A percentile compares a stretch with the other conserved stretches of the same genome.
These are phyloP conservation scores for Frieseomelitta varia DNA, from an alignment of 1,140 invertebrate genomes.

Conservation along the genomic window DNA sequence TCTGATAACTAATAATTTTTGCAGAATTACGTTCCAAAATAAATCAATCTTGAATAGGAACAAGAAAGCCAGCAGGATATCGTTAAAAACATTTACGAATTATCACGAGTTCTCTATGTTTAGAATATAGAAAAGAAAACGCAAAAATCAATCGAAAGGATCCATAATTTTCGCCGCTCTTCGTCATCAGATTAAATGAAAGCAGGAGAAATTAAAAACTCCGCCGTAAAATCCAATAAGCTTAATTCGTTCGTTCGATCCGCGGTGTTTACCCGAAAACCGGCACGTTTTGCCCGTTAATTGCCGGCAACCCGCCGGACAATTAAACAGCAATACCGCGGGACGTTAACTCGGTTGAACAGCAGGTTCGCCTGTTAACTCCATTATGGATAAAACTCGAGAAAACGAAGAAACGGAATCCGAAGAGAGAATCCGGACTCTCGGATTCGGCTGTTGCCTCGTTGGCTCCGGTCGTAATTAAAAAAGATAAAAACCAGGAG, in stretches of 20 bases:
- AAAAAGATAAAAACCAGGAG: slow-evolving; percentile 35
- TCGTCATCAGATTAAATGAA: no score
- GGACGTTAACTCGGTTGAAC: slow-evolving; percentile 9
- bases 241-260: background rate
- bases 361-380: background rate
- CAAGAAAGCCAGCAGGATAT: no score
- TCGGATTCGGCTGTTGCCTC: background rate
- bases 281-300: background rate
- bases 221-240: background rate
- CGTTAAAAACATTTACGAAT: no score
- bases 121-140: no score
- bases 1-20: no score
- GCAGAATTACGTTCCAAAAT: no score
- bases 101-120: no score
- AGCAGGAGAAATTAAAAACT: background rate
- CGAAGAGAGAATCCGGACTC: background rate
- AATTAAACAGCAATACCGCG: background rate
- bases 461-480: background rate
- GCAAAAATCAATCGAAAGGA: no score
- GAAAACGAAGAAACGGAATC: no score
- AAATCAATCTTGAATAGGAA: no score
- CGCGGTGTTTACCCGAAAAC: background rate
- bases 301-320: background rate
- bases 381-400: background rate
- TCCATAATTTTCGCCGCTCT: no score